These are phyloP conservation scores for Scolopax mira DNA, from an alignment of 2,113 vertebrate genomes.

Conservation along the genomic window DNA sequence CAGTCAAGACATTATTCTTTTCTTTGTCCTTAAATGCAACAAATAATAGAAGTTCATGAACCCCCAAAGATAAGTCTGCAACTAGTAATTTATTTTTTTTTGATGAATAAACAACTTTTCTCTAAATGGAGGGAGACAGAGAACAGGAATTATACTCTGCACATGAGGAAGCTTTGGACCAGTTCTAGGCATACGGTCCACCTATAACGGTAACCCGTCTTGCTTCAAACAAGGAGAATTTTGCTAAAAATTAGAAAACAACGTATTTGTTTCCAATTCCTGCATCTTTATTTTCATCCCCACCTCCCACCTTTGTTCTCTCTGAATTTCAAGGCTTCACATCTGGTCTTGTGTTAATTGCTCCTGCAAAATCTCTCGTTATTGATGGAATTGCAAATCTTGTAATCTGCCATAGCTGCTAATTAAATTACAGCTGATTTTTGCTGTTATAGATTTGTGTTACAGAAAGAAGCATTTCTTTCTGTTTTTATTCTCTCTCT, in stretches of 20 bases:
- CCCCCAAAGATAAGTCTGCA: neutral
- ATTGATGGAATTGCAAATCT: slow-evolving; percentile 6
- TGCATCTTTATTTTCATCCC: neutral
- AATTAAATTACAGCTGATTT: slow-evolving; percentile 57
- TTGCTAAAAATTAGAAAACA: neutral
- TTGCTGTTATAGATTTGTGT: neutral
- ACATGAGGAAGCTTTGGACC: neutral
- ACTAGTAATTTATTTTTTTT: neutral
- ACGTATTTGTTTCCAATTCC: neutral
- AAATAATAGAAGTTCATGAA: neutral
- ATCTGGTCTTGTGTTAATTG: slow-evolving; percentile 46
- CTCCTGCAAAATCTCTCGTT: neutral
- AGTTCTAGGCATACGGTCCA: neutral
- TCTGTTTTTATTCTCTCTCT: neutral
- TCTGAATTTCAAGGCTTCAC: slow-evolving; percentile 33
- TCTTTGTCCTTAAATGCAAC: neutral
- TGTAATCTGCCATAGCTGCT: slow-evolving; percentile 27
- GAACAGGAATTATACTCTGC: neutral
- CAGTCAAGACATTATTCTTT: neutral
- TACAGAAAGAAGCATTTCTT: slow-evolving; percentile 25
- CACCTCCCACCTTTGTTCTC: slow-evolving; percentile 4
- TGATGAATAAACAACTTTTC: neutral
- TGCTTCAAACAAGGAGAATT: neutral
- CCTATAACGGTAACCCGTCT: neutral
- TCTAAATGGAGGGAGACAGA: neutral